Evolutionary conservation across 1,140 invertebrate genomes (phyloP).

Genomic region (Aradophagus sp.): DNA sequence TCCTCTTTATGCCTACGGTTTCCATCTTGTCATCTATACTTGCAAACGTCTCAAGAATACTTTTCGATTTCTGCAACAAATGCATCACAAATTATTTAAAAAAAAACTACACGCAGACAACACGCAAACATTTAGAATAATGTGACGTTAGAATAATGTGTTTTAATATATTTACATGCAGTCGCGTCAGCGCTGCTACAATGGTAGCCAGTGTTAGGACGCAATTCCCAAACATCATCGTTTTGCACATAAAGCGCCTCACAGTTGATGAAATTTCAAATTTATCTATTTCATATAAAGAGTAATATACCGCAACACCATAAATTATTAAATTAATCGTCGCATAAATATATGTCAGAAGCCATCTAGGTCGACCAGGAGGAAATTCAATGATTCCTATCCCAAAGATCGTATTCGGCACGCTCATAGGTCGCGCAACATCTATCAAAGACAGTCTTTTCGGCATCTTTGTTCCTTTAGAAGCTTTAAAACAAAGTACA

Average conservation of each 20-base stretch:
- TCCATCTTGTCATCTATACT: constrained; percentile 13
- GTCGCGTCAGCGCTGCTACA: neutral
- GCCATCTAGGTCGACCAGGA: constrained; percentile 7
- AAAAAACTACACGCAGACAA: too few relatives aligned
- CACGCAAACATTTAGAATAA: too few relatives aligned
- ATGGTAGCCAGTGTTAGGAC: constrained; percentile 11
- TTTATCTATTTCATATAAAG: neutral
- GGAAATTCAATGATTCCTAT: constrained; percentile 29
- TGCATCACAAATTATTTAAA: neutral
- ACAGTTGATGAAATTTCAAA: constrained; percentile 28
- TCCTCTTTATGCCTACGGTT: constrained; percentile 22
- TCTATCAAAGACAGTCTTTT: constrained; percentile 6
- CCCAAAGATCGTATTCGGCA: constrained; percentile 24
- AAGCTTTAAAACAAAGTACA: too few relatives aligned
- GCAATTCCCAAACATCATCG: constrained; percentile 18
- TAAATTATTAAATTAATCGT: constrained; percentile 13
- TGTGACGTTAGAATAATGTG: too few relatives aligned
- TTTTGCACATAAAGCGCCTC: constrained; percentile 20
- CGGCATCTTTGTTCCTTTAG: constrained; percentile 7
- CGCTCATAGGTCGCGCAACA: constrained; percentile 8
- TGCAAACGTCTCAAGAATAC: neutral
- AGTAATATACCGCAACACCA: constrained; percentile 8
- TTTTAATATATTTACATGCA: constrained; percentile 16
- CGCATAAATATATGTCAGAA: constrained; percentile 18
- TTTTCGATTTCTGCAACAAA: constrained; percentile 4